Evolutionary conservation across 2,113 vertebrate genomes (phyloP).

Genomic region (Colius striatus): DNA sequence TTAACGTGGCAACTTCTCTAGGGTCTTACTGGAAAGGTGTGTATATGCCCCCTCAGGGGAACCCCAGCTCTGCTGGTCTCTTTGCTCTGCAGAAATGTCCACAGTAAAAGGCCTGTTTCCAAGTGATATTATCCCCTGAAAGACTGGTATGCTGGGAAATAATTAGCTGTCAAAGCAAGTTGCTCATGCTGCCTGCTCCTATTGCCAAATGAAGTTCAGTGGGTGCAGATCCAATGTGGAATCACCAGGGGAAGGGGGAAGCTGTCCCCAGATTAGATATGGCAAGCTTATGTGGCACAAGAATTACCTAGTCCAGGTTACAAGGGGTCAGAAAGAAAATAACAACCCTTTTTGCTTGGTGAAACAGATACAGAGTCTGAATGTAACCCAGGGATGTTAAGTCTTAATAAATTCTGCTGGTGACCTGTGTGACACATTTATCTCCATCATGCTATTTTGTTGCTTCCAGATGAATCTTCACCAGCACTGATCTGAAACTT

Average conservation of each 20-base stretch:
- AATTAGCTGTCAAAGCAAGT: slow-evolving; percentile 42
- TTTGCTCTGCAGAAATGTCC: background rate
- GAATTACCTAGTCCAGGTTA: background rate
- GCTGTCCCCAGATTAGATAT: background rate
- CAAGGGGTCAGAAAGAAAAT: slow-evolving; percentile 7
- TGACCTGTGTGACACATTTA: slow-evolving; percentile 13
- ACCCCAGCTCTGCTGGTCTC: background rate
- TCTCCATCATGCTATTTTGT: background rate
- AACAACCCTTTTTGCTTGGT: background rate
- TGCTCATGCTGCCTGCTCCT: rapidly evolving
- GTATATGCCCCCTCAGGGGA: background rate
- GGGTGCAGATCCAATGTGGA: background rate
- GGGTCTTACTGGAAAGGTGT: background rate
- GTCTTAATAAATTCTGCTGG: background rate
- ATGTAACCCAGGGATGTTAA: background rate
- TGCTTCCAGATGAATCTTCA: slow-evolving; percentile 19
- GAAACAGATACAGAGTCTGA: background rate
- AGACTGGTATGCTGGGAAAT: background rate
- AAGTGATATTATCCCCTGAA: background rate
- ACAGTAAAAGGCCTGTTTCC: background rate
- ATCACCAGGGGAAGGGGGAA: background rate
- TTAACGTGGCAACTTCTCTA: background rate
- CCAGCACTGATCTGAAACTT: background rate
- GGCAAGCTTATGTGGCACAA: background rate
- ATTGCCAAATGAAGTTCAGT: background rate